Evolutionary conservation across 64 coral and sea anemone genomes (phyloP), one percentile per base, ranked within the genome.

Genomic region (Trachythela sp.): DNA sequence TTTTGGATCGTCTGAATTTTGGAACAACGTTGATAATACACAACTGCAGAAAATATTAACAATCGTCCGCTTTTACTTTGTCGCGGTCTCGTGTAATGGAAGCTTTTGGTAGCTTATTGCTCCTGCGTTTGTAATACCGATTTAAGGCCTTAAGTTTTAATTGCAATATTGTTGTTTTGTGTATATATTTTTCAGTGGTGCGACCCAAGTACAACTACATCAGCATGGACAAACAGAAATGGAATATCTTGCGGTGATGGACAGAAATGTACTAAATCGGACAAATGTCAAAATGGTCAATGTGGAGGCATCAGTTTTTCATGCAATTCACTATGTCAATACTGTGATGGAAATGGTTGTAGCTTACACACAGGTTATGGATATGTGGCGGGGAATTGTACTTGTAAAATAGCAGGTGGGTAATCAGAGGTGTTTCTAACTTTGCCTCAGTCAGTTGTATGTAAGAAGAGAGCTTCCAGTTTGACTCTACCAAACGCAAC

Each of bases 311-410:
- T 85, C 29, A 48, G 87, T 2, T 92, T 97, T 27, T 92, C 14
- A 20, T 97, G 95, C 37, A 97, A 97, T 48, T 58, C 89, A 9
- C 70, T 87, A 9, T 97, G 95, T 58, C 95, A 97, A 70, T 84
- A 51, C 38, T 97, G 95, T 77, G 92, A 97, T 84, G 95, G 95
- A 29, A 89, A 88, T 52, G 83, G 45, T 43, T 97, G 95, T 72
- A 92, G 90, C 31, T 84, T 91, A n/a, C 93, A 94, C 27, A 86
- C 92, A 58, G 95, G 95, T 8, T 97, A 90, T 85, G 95, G 95
- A 34, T 97, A 85, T 36, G 88, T 85, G 22, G 91, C 85, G 43
- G 86, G 88, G 29, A 92, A 92, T 6, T 97, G 95, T 48, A 97
- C 90, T 29, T 97, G 95, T 70, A 94, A 77, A 48, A 94, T 97